Evolutionary conservation across 2,113 vertebrate genomes (phyloP), one percentile per base, ranked within the genome.

Genomic region (Picathartes gymnocephalus): DNA sequence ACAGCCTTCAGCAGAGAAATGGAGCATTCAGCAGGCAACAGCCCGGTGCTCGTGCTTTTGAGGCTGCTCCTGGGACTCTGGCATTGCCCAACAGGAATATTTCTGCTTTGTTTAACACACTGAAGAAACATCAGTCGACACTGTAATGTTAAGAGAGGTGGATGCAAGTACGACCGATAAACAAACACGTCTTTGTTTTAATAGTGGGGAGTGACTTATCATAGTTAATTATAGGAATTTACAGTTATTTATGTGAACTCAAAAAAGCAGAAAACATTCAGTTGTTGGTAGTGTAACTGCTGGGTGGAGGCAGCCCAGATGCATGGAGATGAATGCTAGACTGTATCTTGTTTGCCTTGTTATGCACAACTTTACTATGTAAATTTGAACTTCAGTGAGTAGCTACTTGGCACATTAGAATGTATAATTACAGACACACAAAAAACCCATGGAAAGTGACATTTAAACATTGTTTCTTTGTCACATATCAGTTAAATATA

Each of bases 221-320:
- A 80, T 85, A 95, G 98, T 98, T 98, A 98, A 98, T 98, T 98
- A 98, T 98, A 98, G 97, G 98, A 98, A 98, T 98, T 98, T 97
- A 97, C 96, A 97, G 98, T 97, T 98, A 98, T 98, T 98, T 98
- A 97, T 98, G 97, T 98, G 96, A 98, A 97, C 98, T 93, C 68
- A 94, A 96, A 96, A 98, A 97, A 98, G 97, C 97, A 98, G 93
- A 98, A 98, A 98, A 98, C 98, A 98, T 97, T 98, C 97, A 98
- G 98, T 98, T 98, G 98, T 97, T 74, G 97, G 97, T 96, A 72
- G 93, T 94, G 95, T 98, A 98, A 98, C 94, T 97, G 97, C 95
- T 93, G 97, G 98, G 98, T 98, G 97, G 98, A 97, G 96, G 96
- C 95, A 94, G 91, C 84, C 95, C 93, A 88, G 90, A 70, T 94